Evolutionary conservation across 2,797 vertebrate species (phyloP).

Genomic region (Scleropages formosus): DNA sequence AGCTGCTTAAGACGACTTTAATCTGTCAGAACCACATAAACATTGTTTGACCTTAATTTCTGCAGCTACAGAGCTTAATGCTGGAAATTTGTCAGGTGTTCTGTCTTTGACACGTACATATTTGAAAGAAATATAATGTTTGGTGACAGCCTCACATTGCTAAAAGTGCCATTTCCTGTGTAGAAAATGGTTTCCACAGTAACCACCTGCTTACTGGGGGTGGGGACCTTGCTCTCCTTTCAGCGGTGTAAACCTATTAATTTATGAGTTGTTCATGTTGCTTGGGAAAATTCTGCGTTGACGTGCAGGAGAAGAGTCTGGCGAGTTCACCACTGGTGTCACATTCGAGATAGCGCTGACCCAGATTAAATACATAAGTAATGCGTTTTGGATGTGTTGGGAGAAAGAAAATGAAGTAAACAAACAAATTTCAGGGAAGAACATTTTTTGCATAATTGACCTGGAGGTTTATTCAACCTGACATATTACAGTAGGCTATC

Average conservation of each 20-base stretch:
- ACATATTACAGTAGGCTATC: background rate
- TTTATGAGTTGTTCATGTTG: slow-evolving; percentile 34
- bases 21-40: slow-evolving; percentile 51
- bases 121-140: slow-evolving; percentile 25
- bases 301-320: slow-evolving; percentile 3
- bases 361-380: slow-evolving; percentile 5
- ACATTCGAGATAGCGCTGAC: background rate
- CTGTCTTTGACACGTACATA: slow-evolving; percentile 31
- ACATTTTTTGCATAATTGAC: slow-evolving; percentile 8
- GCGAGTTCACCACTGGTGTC: background rate
- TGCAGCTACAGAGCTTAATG: slow-evolving; percentile 40
- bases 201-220: slow-evolving; percentile 31
- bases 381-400: slow-evolving; percentile 14
- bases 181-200: slow-evolving; percentile 37
- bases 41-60: slow-evolving; percentile 59
- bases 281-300: slow-evolving; percentile 18
- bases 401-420: background rate
- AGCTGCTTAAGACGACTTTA: slow-evolving; percentile 49
- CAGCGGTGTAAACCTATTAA: slow-evolving; percentile 28
- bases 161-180: slow-evolving; percentile 10
- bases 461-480: background rate
- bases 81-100: slow-evolving; percentile 41
- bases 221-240: background rate
- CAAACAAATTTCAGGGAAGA: slow-evolving; percentile 3
- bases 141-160: slow-evolving; percentile 24